Evolutionary conservation across 2,797 vertebrate species (phyloP), one percentile per base, ranked within the genome.

Genomic region (Apodemus agrarius): DNA sequence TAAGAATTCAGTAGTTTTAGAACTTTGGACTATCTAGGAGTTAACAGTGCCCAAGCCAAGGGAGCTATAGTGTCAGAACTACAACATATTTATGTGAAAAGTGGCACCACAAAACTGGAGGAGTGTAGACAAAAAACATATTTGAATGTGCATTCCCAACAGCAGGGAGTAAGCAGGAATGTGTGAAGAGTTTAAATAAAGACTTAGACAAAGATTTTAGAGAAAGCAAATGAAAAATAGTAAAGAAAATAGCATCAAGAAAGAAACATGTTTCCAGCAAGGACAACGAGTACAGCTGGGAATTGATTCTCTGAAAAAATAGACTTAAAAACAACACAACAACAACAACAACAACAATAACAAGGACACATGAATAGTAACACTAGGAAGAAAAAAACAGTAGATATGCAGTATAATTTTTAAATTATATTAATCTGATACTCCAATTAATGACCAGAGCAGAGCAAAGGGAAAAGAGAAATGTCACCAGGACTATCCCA

Each of bases 21-120:
- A 95, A 90, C 2, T 43, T 93, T 65, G 54, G 13, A 83, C 72
- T 52, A 43, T 34, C 83, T 21, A 43, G 43, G n/a, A 6, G 52
- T 86, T 40, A 52, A 52, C n/a, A 83, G 76, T 54, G 67, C 75
- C 69, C 69, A 43, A 95, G 16, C 19, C 40, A 52, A 83, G 72
- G 52, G 14, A 90, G 40, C 63, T 46, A 75, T 54, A 69, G 12
- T 16, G 17, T 86, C 34, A 90, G 17, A 82, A 90, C 80, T 94
- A 61, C 92, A 67, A 86, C 46, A 75, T 82, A 78, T 22, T 93
- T 94, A 43, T 84, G 61, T n/a, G 37, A 82, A 93, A 86, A 54
- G 26, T 11, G 49, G 17, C n/a, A 52, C 14, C 75, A 13, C 31
- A 90, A 86, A 78, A 83, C 34, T 49, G 84, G 43, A 74, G 52